Conservation (phyloP, 2,797 vertebrate species). For the Acipenser oxyrinchus region DNA sequence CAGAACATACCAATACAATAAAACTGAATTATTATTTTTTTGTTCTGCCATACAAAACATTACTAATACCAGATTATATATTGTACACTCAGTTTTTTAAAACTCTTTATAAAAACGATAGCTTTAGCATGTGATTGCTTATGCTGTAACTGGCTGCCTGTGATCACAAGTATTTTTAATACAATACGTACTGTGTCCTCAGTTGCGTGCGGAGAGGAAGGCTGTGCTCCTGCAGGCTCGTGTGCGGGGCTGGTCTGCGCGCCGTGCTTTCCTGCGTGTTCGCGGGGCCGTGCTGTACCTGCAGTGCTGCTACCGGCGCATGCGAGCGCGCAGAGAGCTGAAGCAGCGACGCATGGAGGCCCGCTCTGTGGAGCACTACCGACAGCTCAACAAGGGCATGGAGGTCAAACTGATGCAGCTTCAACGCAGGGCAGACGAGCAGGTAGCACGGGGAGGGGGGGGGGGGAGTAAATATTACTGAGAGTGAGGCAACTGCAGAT, state of each 20-base stretch:
- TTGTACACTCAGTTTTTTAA: background rate
- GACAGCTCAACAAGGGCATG: slow-evolving; percentile 67
- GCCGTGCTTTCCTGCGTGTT: slow-evolving; percentile 34
- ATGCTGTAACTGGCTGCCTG: background rate
- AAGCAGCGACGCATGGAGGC: slow-evolving; percentile 54
- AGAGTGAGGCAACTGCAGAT: background rate
- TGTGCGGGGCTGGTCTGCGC: slow-evolving; percentile 61
- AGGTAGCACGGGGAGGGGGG: slow-evolving; percentile 37
- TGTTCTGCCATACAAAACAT: no score
- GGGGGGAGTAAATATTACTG: background rate
- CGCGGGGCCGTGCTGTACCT: slow-evolving; percentile 44
- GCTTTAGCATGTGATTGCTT: background rate
- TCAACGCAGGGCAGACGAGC: slow-evolving; percentile 59
- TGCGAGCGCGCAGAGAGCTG: slow-evolving; percentile 51
- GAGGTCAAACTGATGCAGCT: slow-evolving; percentile 70
- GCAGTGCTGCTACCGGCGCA: slow-evolving; percentile 69
- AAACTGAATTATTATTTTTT: background rate
- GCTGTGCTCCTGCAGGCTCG: slow-evolving; percentile 49
- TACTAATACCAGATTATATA: no score
- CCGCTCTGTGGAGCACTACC: slow-evolving; percentile 56
- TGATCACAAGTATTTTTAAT: background rate
- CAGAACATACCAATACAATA: background rate
- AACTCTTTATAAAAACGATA: background rate
- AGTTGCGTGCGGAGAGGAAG: slow-evolving; percentile 45
- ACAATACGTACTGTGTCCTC: background rate